Percentiles rank a stretch among this genome's conserved stretches.
phyloP scores from a whole-genome alignment of 1,140 invertebrate genomes.

The Drosophila oshimai region DNA sequence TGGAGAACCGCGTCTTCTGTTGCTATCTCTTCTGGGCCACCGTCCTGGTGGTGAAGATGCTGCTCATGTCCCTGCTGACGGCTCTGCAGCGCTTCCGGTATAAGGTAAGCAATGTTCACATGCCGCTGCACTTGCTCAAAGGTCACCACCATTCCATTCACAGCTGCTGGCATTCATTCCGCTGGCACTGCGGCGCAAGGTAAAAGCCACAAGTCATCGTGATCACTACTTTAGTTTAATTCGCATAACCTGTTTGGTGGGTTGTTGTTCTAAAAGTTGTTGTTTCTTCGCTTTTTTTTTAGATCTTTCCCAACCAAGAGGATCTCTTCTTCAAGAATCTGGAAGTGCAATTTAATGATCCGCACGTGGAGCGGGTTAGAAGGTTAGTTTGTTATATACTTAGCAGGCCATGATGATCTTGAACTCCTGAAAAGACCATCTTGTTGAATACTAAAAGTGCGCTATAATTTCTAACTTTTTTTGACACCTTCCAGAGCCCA shows the following conservation, averaged over 20 bases:
- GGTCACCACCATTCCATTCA: conserved; percentile 30
- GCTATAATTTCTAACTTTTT: no score
- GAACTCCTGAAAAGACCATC: no score
- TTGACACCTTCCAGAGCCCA: conserved; percentile 84
- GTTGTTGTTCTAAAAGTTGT: not conserved
- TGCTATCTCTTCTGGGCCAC: conserved; percentile 83
- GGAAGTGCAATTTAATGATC: conserved; percentile 76
- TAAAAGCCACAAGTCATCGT: conserved; percentile 23
- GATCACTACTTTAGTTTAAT: not conserved
- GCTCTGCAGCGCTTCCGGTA: conserved; percentile 83
- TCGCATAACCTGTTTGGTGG: conserved; percentile 5
- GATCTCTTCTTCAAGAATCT: conserved; percentile 76
- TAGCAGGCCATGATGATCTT: no score
- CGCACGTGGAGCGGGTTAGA: conserved; percentile 75
- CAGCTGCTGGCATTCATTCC: conserved; percentile 70
- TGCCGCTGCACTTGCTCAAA: conserved; percentile 1
- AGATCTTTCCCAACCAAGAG: conserved; percentile 77
- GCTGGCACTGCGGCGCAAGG: conserved; percentile 61
- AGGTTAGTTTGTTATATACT: conserved; percentile 47
- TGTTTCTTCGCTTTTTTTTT: conserved; percentile 14
- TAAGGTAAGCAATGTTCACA: conserved; percentile 59
- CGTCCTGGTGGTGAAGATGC: conserved; percentile 84
- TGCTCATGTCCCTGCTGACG: conserved; percentile 84
- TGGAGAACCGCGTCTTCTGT: conserved; percentile 83
- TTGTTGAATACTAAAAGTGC: no score